A percentile compares a stretch with the other conserved stretches of the same genome.
Evolutionary conservation across 2,113 vertebrate genomes (phyloP).

Genomic region (Pelvicachromis taeniatus): DNA sequence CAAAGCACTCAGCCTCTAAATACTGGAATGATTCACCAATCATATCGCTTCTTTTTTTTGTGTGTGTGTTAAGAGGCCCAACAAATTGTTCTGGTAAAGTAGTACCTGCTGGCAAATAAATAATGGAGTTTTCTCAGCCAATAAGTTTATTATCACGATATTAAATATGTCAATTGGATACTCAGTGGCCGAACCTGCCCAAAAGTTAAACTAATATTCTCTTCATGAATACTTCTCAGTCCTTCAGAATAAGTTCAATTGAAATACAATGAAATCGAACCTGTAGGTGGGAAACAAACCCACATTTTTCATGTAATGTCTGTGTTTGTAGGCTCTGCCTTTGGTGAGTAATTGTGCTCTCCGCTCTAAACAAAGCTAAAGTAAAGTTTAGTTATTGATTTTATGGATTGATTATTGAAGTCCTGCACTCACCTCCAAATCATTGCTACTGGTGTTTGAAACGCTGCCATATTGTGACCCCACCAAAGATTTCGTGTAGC

Average conservation of each 20-base stretch:
- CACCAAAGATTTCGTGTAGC: neutral
- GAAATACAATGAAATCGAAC: neutral
- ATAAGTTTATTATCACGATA: neutral
- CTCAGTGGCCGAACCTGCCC: neutral
- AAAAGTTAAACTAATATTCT: neutral
- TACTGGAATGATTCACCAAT: neutral
- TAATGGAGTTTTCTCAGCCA: neutral
- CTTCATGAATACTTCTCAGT: neutral
- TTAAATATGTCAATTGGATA: neutral
- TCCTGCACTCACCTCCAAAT: neutral
- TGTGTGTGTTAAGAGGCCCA: neutral
- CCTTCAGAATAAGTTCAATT: neutral
- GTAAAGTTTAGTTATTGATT: neutral
- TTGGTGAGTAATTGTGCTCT: neutral
- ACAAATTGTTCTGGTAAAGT: neutral
- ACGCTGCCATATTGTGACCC: neutral
- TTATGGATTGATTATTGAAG: neutral
- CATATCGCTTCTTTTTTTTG: neutral
- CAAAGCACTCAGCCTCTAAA: neutral
- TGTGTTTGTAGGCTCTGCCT: neutral
- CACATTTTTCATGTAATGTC: neutral
- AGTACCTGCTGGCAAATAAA: neutral
- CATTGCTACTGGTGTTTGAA: neutral
- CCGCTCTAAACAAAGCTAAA: neutral
- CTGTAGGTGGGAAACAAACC: rapidly evolving